Evolutionary conservation across 30 jellyfish, hydroid and myxozoan species (phyloP).

Genomic region (Hydractinia symbiolongicarpus): DNA sequence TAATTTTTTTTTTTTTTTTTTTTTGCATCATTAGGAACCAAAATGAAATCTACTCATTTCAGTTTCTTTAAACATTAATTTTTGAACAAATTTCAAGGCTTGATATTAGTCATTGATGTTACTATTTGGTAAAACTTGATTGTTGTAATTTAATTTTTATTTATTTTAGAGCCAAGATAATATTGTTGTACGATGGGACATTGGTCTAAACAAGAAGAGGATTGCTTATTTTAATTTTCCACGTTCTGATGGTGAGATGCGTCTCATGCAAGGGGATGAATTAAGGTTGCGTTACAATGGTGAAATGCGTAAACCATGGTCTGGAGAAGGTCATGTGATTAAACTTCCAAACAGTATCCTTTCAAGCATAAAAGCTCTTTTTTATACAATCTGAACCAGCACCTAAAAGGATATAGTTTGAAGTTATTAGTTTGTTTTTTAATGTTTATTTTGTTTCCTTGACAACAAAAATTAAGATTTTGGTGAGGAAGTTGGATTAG

Average conservation of each 20-base stretch:
- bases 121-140: not conserved
- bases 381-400: not conserved
- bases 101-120: not conserved
- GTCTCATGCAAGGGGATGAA: constrained; percentile 99
- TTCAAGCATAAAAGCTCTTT: not conserved
- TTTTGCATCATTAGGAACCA: too few relatives aligned
- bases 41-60: too few relatives aligned
- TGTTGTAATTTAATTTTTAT: too few relatives aligned
- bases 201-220: constrained; percentile 94
- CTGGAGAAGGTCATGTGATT: constrained; percentile 98
- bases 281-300: constrained; percentile 88
- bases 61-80: too few relatives aligned
- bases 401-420: too few relatives aligned
- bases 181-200: constrained; percentile 96
- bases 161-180: constrained; percentile 76
- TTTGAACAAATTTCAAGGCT: not conserved
- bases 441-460: not conserved
- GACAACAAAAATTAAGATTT: constrained; percentile 36
- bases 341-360: constrained; percentile 98
- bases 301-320: constrained; percentile 95
- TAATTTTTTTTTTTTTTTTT: too few relatives aligned
- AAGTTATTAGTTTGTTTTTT: not conserved
- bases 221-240: constrained; percentile 94
- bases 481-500: constrained; percentile 99
- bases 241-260: constrained; percentile 92